Evolutionary conservation across 2,888 invertebrate genomes (phyloP), one percentile per base, ranked within the genome.

Genomic region (Lycaena phlaeas): DNA sequence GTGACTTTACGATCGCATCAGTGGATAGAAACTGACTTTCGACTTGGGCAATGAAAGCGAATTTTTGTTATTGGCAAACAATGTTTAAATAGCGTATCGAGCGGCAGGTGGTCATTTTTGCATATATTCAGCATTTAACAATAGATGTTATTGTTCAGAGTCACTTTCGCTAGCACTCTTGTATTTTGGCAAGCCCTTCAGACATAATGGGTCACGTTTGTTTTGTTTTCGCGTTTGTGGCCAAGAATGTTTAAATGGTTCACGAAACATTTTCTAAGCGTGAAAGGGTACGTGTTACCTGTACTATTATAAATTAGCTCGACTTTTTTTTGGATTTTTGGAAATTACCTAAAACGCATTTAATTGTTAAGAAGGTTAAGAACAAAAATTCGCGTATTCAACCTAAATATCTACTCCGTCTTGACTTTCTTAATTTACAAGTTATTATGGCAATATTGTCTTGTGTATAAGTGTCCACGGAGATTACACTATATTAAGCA

Each of bases 41-140:
- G 18, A 10, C 34, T 7, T 9, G 22, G 18, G 26, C 74, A 76
- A 68, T 61, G 45, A 37, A 38, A 42, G 42, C 44, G 40, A 31
- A 42, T 48, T 56, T 52, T 62, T 59, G 56, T 59, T 52, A 49
- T 60, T 64, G 63, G 72, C 74, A 65, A 78, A 81, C 76, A 75
- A 73, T 77, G 79, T 81, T 73, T 73, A 76, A 79, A 79, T 72
- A 49, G 56, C 50, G 46, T 48, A 46, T 47, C 45, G 50, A 69
- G 64, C 79, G 46, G 66, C 73, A 72, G 81, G 81, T 71, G 81
- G 77, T 63, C 73, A 58, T 57, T 54, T 55, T 71, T 59, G 46
- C 45, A 44, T 49, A 46, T 44, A 43, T 50, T 29, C 28, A 38
- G n/a, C 14, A 6, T 4, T 28, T 26, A 9, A 27, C 27, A 14